Conservation (phyloP, 2,113 vertebrate genomes). For the Romanogobio albipinnatus region DNA sequence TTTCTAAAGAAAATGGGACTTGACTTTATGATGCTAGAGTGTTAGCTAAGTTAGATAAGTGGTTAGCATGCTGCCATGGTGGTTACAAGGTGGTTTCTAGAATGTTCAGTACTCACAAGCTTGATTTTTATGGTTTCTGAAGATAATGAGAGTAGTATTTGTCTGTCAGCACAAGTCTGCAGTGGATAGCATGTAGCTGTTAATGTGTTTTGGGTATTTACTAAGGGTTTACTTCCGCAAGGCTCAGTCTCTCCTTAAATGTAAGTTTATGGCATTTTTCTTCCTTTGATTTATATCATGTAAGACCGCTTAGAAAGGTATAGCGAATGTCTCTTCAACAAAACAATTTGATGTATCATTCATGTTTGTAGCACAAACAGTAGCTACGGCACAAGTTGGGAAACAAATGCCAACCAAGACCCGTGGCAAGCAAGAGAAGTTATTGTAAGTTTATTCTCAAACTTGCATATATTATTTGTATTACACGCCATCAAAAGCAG, state of each 20-base stretch:
- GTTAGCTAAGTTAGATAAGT: neutral
- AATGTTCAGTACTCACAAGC: neutral
- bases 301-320: neutral
- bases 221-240: neutral
- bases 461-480: conserved; percentile 34
- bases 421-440: neutral
- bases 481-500: neutral
- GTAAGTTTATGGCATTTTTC: neutral
- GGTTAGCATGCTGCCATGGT: neutral
- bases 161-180: neutral
- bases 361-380: neutral
- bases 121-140: neutral
- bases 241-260: neutral
- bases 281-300: neutral
- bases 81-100: neutral
- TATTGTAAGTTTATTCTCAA: neutral
- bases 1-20: neutral
- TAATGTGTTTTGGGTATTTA: neutral
- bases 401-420: neutral
- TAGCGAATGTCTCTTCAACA: neutral
- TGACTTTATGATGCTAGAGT: neutral
- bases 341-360: neutral
- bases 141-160: neutral
- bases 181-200: neutral
- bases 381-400: neutral